Evolutionary conservation across 2,888 invertebrate species (phyloP).

Genomic region (Cerceris ruficornis): DNA sequence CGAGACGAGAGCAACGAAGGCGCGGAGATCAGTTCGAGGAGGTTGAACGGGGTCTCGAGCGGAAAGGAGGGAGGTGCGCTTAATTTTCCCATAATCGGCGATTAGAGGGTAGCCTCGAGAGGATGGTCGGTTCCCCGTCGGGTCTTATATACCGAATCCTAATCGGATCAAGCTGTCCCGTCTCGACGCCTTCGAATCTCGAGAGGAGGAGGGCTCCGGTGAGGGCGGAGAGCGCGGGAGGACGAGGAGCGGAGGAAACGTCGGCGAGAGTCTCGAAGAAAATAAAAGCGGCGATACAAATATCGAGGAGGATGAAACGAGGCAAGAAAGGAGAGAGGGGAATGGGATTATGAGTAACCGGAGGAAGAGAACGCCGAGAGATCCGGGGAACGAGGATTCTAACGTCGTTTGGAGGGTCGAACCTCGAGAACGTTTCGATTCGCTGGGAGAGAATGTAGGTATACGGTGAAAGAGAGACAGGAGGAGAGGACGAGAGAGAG

Average conservation of each 20-base stretch:
- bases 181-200: conserved; percentile 57
- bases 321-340: background rate
- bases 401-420: background rate
- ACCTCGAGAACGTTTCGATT: conserved; percentile 12
- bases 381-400: background rate
- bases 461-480: too few species aligned
- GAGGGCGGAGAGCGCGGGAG: conserved; percentile 4
- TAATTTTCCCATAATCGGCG: conserved; percentile 67
- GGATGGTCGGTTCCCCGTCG: conserved; percentile 49
- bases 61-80: conserved; percentile 44
- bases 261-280: too few species aligned
- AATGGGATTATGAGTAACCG: background rate
- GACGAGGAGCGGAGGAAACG: background rate
- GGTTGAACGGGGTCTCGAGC: conserved; percentile 6
- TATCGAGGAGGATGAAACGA: background rate
- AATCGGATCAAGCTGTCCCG: conserved; percentile 66
- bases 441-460: background rate
- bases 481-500: background rate
- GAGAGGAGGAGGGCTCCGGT: background rate
- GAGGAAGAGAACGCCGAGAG: background rate
- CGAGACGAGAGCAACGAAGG: conserved; percentile 1
- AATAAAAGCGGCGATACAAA: background rate
- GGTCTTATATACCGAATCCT: conserved; percentile 66
- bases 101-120: conserved; percentile 51
- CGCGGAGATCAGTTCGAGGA: background rate